phyloP scores from a whole-genome alignment of 2,888 invertebrate species.

The Gasteruption jaculator region DNA sequence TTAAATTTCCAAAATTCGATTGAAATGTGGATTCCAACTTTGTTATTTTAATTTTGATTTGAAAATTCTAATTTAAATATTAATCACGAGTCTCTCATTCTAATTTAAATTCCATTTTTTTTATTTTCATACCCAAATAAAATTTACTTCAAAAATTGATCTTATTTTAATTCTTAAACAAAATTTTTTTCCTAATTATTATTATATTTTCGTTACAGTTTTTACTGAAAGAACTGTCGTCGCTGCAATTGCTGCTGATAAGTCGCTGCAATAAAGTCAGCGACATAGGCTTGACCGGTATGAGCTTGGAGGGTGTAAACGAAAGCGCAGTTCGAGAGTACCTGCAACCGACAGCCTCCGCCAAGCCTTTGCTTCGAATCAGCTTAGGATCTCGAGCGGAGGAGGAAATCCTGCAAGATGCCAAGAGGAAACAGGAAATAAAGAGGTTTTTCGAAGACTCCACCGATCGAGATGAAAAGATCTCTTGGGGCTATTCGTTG shows the following conservation, averaged over 20 bases:
- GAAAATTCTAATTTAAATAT: too few species aligned
- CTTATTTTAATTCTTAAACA: background rate
- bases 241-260: constrained; percentile 60
- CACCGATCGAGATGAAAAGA: constrained; percentile 18
- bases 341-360: too few species aligned
- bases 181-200: too few species aligned
- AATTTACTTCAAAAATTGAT: background rate
- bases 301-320: constrained; percentile 57
- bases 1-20: too few species aligned
- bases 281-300: constrained; percentile 69
- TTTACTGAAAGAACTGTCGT: constrained; percentile 61
- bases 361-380: constrained; percentile 54
- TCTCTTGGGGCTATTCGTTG: constrained; percentile 29
- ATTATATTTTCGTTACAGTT: constrained; percentile 51
- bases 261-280: constrained; percentile 66
- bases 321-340: too few species aligned
- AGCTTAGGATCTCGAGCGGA: constrained; percentile 65
- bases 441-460: constrained; percentile 60
- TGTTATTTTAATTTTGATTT: too few species aligned
- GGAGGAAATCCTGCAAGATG: constrained; percentile 66
- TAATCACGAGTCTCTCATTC: too few species aligned
- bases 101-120: background rate
- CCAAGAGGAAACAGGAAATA: constrained; percentile 61
- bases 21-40: too few species aligned
- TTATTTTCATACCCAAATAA: background rate